Base-by-base conservation (phyloP, 2,888 invertebrate genomes). In the Dasypogon diadema region DNA sequence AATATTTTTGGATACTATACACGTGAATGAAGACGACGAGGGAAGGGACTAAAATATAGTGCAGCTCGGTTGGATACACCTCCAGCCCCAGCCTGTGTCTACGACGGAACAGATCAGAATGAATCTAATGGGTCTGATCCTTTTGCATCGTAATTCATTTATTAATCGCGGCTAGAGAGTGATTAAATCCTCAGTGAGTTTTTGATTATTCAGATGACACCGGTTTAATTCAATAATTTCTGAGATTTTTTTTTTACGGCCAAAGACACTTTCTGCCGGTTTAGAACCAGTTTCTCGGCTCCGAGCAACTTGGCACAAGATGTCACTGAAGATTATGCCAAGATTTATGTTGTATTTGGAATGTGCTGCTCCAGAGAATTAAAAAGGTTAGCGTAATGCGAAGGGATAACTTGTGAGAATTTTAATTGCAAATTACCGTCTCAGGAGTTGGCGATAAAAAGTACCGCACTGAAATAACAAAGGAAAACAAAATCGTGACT, bases 321-420 rank as follows among this genome's bases (percentile, higher is more conserved):
- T 60, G 60, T 60, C 60, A 37, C 60, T 37, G 16, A 22, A 60
- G 60, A 60, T 60, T 60, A 60, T 60, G 60, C 60, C 60, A 60
- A 60, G 60, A 60, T 60, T 60, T 60, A 60, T 60, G 60, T 60
- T 60, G 18, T 60, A 60, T 42, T 42, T 60, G 42, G 60, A 60
- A 60, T 60, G 37, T 42, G 12, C n/a, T 42, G 12, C 42, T 6
- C 42, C n/a, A 2, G n/a, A 2, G 42, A 42, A 42, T 42, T 42
- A 42, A 42, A 42, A 42, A 42, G 1, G 12, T 37, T 18, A 58
- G 30, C 34, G 37, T 21, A 60, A 37, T 37, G 42, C 60, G 16
- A 60, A 60, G 60, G 37, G 60, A 60, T 37, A 60, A 42, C 42
- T 37, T 37, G 60, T 60, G 60, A 60, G 60, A 60, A 60, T 60